Evolutionary conservation across 37 sponge, comb jelly and placozoan genomes (phyloP), one percentile per base, ranked within the genome.

Genomic region (Halichondria panicea): DNA sequence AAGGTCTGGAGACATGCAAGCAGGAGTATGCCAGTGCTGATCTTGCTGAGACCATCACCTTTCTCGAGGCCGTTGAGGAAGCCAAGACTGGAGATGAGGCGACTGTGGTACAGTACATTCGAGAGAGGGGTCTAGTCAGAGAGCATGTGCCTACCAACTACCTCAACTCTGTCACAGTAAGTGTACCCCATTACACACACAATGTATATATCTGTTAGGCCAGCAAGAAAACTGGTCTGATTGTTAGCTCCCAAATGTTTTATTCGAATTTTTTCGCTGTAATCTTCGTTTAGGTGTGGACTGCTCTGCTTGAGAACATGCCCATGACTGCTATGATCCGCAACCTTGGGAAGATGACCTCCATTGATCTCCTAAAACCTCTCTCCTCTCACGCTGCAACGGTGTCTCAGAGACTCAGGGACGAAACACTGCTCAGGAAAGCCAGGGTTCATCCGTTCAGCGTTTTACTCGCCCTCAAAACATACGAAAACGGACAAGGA

Each of bases 271-370:
- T n/a, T n/a, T n/a, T n/a, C n/a, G n/a, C n/a, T n/a, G n/a, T n/a
- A 11, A 1, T 36, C 42, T 13, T 41, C 48, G 53, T 37, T 32
- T 39, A 89, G 85, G 76, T 89, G 32, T 89, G 90, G 90, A 68
- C 60, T 41, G 80, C 79, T n/a, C 75, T 89, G 59, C 76, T 89
- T 22, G 81, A 89, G 40, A 72, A 78, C 22, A 89, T 89, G 90
- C 90, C 90, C 1, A 84, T 89, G 90, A 89, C 90, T 15, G 90
- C 90, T 42, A 85, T 89, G 90, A 89, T 89, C 46, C 55, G 90
- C 7, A 89, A 89, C 63, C 81, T 89, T 24, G 90, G 90, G 5
- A 89, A 89, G 70, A 89, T 89, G 90, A 74, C 90, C n/a, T 32
- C 81, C 65, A 84, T 89, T 35, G 85, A 69, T 54, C 81, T 89